Base-by-base conservation (phyloP, 2,888 invertebrate species). In the Exocentrus adspersus region DNA sequence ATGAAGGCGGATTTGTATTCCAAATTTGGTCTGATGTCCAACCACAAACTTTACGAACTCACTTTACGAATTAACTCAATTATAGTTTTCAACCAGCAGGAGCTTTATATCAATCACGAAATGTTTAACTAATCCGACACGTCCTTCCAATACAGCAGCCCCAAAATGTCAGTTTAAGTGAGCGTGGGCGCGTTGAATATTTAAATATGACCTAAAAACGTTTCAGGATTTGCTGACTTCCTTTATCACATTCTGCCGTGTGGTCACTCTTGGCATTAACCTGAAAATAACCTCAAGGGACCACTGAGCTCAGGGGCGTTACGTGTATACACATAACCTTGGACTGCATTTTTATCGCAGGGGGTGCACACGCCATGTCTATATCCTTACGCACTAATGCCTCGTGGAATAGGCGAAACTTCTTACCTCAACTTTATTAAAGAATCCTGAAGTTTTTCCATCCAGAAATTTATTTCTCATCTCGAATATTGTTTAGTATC, bases 311-410 rank as follows among this genome's bases (percentile, higher is more conserved):
- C 37, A 14, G 14, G 43, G 52, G 19, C 12, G 20, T 43, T 20
- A 52, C 57, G 42, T 50, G 37, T 42, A 32, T 19, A 10, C 28
- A 9, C 17, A 24, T 42, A 45, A 32, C 60, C 51, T 60, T 51
- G 43, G 46, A 19, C 12, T 57, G 57, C 57, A 57, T 32, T 57
- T 54, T 46, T 56, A 56, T 57, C 45, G 20, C 46, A 28, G 43
- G 43, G 1, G 17, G 2, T 57, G 57, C 57, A 46, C 45, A 46
- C 46, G 57, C 45, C 20, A 46, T 32, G 20, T 17, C 17, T 24
- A 48, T 28, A 9, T 30, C 37, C 1, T 57, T 57, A 57, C 57
- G 46, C 57, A 32, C 32, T 59, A 50, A 41, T 50, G 50, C 24
- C 16, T 28, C 30, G n/a, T n/a, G n/a, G n/a, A n/a, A n/a, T n/a